phyloP scores from a whole-genome alignment of 2,113 vertebrate species.

The Calonectris borealis region DNA sequence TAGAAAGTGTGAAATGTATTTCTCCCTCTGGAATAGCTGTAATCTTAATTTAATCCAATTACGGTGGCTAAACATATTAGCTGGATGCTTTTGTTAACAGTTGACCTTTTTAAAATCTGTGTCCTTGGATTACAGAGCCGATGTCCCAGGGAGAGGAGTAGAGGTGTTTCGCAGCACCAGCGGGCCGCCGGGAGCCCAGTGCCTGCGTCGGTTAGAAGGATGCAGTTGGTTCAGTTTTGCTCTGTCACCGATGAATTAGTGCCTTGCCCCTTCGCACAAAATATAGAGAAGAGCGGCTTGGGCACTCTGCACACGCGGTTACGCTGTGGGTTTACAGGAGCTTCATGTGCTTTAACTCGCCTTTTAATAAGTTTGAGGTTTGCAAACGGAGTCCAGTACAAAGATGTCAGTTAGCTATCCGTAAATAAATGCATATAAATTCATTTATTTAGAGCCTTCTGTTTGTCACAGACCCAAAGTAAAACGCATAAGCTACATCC shows the following conservation, averaged over 20 bases:
- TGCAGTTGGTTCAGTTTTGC: background rate
- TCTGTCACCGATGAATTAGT: background rate
- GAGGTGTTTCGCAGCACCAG: background rate
- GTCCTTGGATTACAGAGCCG: background rate
- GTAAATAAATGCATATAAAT: background rate
- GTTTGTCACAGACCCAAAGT: background rate
- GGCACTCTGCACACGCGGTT: background rate
- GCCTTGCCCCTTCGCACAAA: background rate
- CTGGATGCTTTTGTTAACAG: slow-evolving; percentile 36
- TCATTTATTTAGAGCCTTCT: background rate
- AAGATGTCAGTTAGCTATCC: background rate
- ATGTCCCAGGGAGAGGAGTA: background rate
- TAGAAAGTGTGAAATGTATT: slow-evolving; percentile 3
- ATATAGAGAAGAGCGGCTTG: background rate
- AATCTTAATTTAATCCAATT: slow-evolving; percentile 59
- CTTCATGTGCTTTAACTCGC: background rate
- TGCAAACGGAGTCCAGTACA: background rate
- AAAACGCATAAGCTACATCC: background rate
- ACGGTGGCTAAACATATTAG: background rate
- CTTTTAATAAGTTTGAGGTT: slow-evolving; percentile 29
- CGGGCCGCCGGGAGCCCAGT: background rate
- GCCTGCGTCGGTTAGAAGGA: background rate
- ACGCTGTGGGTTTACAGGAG: background rate
- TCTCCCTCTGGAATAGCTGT: slow-evolving; percentile 19
- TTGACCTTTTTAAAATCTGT: slow-evolving; percentile 16